phyloP scores from a whole-genome alignment of 1,140 invertebrate genomes.

The Microplitis mediator region DNA sequence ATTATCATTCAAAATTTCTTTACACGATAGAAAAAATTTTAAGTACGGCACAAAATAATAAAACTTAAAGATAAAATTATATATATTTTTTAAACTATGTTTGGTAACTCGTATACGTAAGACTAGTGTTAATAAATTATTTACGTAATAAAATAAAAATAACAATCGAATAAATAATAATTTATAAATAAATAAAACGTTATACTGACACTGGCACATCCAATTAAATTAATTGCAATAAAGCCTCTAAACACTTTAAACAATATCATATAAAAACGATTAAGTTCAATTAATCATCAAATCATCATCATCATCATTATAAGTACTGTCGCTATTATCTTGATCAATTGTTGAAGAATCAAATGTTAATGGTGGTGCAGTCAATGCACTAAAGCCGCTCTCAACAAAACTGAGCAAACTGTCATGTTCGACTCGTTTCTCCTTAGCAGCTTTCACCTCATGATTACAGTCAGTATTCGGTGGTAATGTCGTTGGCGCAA shows the following conservation, averaged over 20 bases:
- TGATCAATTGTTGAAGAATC: not conserved
- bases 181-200: not conserved
- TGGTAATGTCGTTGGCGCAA: slow-evolving; percentile 6
- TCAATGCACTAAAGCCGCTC: slow-evolving; percentile 44
- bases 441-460: slow-evolving; percentile 29
- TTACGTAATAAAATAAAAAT: not conserved
- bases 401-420: slow-evolving; percentile 44
- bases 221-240: slow-evolving; percentile 1
- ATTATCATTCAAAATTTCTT: too few species aligned
- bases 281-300: too few species aligned
- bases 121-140: slow-evolving; percentile 10
- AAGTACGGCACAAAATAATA: not conserved
- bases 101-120: slow-evolving; percentile 9
- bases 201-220: slow-evolving; percentile 21
- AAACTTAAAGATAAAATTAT: not conserved
- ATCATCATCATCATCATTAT: not conserved
- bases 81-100: not conserved
- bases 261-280: too few species aligned
- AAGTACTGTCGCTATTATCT: not conserved
- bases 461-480: slow-evolving; percentile 31
- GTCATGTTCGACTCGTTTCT: slow-evolving; percentile 26
- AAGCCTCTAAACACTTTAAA: too few species aligned
- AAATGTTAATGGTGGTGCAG: slow-evolving; percentile 7
- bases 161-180: not conserved
- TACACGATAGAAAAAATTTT: not conserved